A percentile compares a stretch with the other conserved stretches of the same genome.
These are phyloP conservation scores for Galerucella nymphaeae DNA, from an alignment of 2,888 invertebrate genomes.

Conservation along the genomic window DNA sequence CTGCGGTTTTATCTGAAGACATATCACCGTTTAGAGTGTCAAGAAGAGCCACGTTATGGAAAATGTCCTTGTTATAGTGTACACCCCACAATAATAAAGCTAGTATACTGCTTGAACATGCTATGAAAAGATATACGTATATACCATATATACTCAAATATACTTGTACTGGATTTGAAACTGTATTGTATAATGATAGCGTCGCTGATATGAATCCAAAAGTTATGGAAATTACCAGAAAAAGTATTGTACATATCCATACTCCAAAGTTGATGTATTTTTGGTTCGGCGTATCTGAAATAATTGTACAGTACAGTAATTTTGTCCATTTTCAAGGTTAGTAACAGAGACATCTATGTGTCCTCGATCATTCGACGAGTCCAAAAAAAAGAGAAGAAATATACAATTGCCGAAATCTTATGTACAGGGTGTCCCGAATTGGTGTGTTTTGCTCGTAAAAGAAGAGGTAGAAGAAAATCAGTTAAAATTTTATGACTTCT, in stretches of 20 bases:
- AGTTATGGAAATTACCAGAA: slow-evolving; percentile 66
- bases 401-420: no score
- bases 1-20: slow-evolving; percentile 56
- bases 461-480: no score
- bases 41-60: slow-evolving; percentile 61
- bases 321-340: no score
- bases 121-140: slow-evolving; percentile 71
- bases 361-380: no score
- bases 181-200: slow-evolving; percentile 71
- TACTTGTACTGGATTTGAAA: slow-evolving; percentile 70
- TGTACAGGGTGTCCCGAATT: no score
- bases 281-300: slow-evolving; percentile 44
- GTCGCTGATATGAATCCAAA: slow-evolving; percentile 66
- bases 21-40: slow-evolving; percentile 59
- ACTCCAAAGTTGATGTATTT: slow-evolving; percentile 64
- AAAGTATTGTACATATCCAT: slow-evolving; percentile 70
- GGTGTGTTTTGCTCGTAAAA: no score
- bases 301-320: no score
- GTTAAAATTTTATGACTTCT: no score
- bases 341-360: no score
- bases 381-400: no score
- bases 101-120: slow-evolving; percentile 58
- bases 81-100: slow-evolving; percentile 63
- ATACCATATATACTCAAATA: slow-evolving; percentile 70
- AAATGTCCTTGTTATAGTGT: slow-evolving; percentile 57